phyloP scores from a whole-genome alignment of 2,888 invertebrate genomes.

The Ellobium chinense region DNA sequence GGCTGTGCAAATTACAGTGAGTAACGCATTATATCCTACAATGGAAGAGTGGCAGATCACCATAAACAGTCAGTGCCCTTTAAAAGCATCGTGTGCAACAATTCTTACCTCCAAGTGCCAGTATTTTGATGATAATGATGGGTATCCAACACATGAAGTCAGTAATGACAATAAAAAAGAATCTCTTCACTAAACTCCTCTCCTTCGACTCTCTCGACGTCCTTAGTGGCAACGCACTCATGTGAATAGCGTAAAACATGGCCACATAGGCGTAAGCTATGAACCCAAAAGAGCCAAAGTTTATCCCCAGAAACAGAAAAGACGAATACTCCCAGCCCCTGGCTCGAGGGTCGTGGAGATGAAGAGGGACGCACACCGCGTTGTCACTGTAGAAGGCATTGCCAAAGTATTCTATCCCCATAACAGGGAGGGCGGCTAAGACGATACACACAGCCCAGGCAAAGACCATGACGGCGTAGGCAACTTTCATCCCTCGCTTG shows the following conservation, averaged over 20 bases:
- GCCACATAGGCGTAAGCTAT: constrained; percentile 57
- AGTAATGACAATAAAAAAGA: constrained; percentile 60
- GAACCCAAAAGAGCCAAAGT: constrained; percentile 55
- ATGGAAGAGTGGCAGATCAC: no score
- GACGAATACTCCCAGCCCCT: constrained; percentile 61
- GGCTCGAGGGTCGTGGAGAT: constrained; percentile 54
- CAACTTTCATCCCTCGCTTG: constrained; percentile 51
- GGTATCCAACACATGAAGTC: constrained; percentile 62
- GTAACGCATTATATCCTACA: no score
- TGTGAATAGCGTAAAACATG: constrained; percentile 57
- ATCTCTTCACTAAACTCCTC: constrained; percentile 54
- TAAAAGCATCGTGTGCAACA: no score
- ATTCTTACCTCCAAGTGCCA: constrained; percentile 56
- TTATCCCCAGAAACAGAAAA: constrained; percentile 59
- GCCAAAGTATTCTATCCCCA: constrained; percentile 55
- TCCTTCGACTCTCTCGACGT: constrained; percentile 56
- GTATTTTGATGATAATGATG: constrained; percentile 57
- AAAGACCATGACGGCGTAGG: constrained; percentile 50
- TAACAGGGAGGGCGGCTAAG: constrained; percentile 53
- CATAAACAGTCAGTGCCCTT: no score
- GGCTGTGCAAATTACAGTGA: no score
- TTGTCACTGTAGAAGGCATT: constrained; percentile 57
- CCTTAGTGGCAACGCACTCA: constrained; percentile 52
- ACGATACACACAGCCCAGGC: constrained; percentile 55
- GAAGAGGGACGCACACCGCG: constrained; percentile 59